phyloP scores from a whole-genome alignment of 2,113 vertebrate genomes.

The Esox niger region DNA sequence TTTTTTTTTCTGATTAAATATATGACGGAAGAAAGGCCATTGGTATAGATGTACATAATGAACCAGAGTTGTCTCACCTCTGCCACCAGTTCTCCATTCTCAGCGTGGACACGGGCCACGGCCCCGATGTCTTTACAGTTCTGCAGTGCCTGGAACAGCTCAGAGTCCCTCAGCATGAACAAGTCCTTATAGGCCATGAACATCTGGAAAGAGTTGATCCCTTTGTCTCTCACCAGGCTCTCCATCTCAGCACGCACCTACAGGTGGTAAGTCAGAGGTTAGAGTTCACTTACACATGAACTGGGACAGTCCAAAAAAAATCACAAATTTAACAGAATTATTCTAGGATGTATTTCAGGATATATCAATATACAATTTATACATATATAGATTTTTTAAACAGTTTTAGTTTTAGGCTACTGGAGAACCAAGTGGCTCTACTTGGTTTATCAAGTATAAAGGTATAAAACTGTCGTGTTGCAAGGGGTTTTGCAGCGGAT shows the following conservation, averaged over 20 bases:
- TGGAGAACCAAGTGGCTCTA: background rate
- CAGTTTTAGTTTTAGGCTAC: no score
- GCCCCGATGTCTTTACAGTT: conserved; percentile 92
- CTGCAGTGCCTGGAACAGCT: conserved; percentile 90
- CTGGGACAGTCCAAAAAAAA: no score
- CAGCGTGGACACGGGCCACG: conserved; percentile 88
- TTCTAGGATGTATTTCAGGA: no score
- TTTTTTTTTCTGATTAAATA: background rate
- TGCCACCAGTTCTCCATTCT: conserved; percentile 94
- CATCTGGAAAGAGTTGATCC: conserved; percentile 98
- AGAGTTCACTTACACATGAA: no score
- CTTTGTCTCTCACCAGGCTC: conserved; percentile 88
- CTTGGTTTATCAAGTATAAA: background rate
- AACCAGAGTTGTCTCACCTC: conserved; percentile 77
- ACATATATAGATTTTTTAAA: no score
- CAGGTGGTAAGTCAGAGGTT: background rate
- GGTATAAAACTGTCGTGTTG: no score
- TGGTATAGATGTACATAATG: background rate
- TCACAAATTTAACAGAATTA: no score
- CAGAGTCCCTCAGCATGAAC: conserved; percentile 93
- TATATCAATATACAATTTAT: no score
- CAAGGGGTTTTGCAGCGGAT: no score
- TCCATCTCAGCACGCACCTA: conserved; percentile 95
- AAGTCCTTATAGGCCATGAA: conserved; percentile 96
- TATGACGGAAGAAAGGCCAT: background rate